phyloP scores from a whole-genome alignment of 2,113 vertebrate genomes.

The Lynx canadensis region DNA sequence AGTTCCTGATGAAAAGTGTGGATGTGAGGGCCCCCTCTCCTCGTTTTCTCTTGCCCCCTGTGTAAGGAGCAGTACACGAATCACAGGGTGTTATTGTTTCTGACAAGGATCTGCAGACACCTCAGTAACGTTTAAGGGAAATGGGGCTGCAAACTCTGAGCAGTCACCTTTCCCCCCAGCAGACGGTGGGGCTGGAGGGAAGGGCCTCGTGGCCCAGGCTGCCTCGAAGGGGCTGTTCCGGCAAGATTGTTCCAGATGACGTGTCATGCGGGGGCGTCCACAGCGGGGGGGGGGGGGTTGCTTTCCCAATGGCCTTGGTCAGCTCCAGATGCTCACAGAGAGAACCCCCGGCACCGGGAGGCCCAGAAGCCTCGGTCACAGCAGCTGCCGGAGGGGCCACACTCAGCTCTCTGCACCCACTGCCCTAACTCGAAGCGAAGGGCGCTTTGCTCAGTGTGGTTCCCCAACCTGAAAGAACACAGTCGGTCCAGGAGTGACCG shows the following conservation, averaged over 20 bases:
- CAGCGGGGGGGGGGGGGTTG: fast-evolving
- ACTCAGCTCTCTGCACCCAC: no score
- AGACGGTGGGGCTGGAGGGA: background rate
- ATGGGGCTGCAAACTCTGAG: background rate
- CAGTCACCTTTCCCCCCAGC: background rate
- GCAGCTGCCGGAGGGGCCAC: fast-evolving
- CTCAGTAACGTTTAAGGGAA: background rate
- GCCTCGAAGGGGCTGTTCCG: background rate
- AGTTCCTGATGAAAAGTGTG: background rate
- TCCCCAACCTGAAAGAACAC: background rate
- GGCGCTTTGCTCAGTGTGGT: background rate
- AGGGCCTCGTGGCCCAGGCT: background rate
- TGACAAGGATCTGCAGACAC: background rate
- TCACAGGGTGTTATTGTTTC: background rate
- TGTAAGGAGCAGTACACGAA: fast-evolving
- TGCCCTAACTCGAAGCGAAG: background rate
- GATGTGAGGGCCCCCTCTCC: fast-evolving
- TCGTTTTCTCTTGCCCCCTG: fast-evolving
- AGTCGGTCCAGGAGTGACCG: background rate
- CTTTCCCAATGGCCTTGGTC: background rate
- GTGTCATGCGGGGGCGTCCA: background rate
- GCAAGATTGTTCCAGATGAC: no score
- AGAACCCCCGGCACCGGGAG: background rate
- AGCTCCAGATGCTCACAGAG: background rate
- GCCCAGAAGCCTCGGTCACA: background rate